Evolutionary conservation across 2,797 vertebrate genomes (phyloP), one percentile per base, ranked within the genome.

Genomic region (Typhlichthys eigenmanni): DNA sequence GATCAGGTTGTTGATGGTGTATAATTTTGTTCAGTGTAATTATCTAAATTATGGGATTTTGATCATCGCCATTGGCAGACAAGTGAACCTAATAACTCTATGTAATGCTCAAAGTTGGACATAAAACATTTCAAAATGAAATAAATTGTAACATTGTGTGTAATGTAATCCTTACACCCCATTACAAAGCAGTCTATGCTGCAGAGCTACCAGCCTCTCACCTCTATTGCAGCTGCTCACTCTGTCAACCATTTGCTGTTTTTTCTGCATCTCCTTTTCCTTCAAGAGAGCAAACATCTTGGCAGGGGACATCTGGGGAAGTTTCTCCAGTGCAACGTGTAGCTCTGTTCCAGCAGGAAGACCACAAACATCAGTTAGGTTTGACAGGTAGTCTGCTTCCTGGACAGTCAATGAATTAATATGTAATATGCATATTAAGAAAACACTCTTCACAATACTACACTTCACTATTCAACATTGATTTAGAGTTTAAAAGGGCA

Each of bases 311-410:
- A 38, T 16, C 38, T 0, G 34, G 10, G 47, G n/a, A 13, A 48
- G 47, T 14, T 14, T 57, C 38, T 17, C 38, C 38, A 57, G n/a
- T n/a, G 13, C 10, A 57, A 17, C 5, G 6, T 4, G 55, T 16
- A 4, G 8, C 55, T 57, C 55, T 57, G 55, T 45, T 16, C n/a
- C 38, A 57, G 16, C 55, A 57, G 32, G 53, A 11, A 12, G 24
- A 55, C 54, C 29, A 34, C 8, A 55, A 55, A 55, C 54, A 9
- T 8, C 29, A 38, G 29, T 32, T 13, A 55, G 8, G 34, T 34
- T 29, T 13, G 4, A n/a, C 13, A 14, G 11, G n/a, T 8, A 43
- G 38, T 43, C 38, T 43, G 8, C 38, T 29, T 29, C 24, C 24
- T 43, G 38, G 38, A 43, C 38, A 43, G 38, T 43, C 38, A 43